These are phyloP conservation scores for Caenorhabditis afra DNA, from an alignment of 2,888 invertebrate genomes.

Conservation along the genomic window DNA sequence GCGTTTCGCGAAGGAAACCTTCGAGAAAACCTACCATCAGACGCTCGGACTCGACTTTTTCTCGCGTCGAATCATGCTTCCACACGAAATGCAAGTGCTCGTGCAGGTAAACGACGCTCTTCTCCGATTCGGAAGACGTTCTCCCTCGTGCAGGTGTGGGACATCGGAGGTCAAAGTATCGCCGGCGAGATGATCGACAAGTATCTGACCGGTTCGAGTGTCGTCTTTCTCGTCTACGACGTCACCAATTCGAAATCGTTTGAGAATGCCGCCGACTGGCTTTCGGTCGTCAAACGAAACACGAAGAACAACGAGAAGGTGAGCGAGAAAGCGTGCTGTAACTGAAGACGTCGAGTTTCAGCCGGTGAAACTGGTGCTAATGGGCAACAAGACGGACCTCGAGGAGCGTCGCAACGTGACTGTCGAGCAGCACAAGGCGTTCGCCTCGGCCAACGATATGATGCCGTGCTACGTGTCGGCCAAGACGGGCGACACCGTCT, in stretches of 20 bases:
- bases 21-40: constrained; percentile 83
- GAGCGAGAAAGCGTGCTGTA: neutral
- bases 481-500: constrained; percentile 83
- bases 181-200: constrained; percentile 88
- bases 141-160: constrained; percentile 86
- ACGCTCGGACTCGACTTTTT: constrained; percentile 88
- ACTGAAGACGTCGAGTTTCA: constrained; percentile 63
- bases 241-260: constrained; percentile 88
- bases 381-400: constrained; percentile 83
- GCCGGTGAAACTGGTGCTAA: constrained; percentile 82
- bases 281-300: constrained; percentile 82
- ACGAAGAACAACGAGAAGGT: constrained; percentile 75
- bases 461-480: constrained; percentile 83
- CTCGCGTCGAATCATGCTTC: constrained; percentile 85
- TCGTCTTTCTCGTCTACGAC: constrained; percentile 89
- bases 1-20: constrained; percentile 86
- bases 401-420: constrained; percentile 83
- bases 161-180: constrained; percentile 89
- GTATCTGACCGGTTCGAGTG: constrained; percentile 82
- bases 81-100: constrained; percentile 81
- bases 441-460: constrained; percentile 79
- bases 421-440: constrained; percentile 82
- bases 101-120: too few species aligned
- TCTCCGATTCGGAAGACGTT: neutral
- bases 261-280: constrained; percentile 87